phyloP scores from a whole-genome alignment of 1,140 invertebrate genomes.

The Drosophila teissieri region DNA sequence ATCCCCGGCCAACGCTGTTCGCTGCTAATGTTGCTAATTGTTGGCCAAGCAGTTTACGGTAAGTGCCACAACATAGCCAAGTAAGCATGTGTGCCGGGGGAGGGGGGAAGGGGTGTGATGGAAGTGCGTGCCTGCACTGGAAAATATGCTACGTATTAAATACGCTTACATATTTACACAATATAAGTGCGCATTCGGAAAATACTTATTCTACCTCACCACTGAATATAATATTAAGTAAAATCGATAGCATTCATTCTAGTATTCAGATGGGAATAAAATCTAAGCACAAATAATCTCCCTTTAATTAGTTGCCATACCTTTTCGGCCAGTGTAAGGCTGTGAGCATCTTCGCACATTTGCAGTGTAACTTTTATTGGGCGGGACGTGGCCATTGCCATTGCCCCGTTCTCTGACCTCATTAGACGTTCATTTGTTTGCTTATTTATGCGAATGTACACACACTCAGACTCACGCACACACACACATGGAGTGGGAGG shows the following conservation, averaged over 20 bases:
- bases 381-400: slow-evolving; percentile 35
- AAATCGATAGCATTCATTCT: too few relatives aligned
- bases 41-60: slow-evolving; percentile 76
- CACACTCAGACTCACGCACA: slow-evolving; percentile 20
- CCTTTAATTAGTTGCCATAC: too few relatives aligned
- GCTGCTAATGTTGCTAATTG: slow-evolving; percentile 74
- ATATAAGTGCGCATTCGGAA: too few relatives aligned
- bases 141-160: background rate
- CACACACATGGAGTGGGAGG: background rate
- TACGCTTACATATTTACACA: too few relatives aligned
- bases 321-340: slow-evolving; percentile 15
- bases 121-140: slow-evolving; percentile 6
- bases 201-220: too few relatives aligned
- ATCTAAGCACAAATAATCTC: too few relatives aligned
- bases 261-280: too few relatives aligned
- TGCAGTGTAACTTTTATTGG: slow-evolving; percentile 50
- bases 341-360: slow-evolving; percentile 52
- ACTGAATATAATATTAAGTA: too few relatives aligned
- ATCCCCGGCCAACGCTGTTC: slow-evolving; percentile 26
- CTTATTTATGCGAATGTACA: slow-evolving; percentile 62
- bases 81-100: background rate
- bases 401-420: slow-evolving; percentile 67
- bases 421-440: slow-evolving; percentile 73
- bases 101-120: too few relatives aligned
- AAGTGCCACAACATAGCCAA: slow-evolving; percentile 50